These are phyloP conservation scores for Bugulina stolonifera DNA, from an alignment of 2,888 invertebrate genomes.

Conservation along the genomic window DNA sequence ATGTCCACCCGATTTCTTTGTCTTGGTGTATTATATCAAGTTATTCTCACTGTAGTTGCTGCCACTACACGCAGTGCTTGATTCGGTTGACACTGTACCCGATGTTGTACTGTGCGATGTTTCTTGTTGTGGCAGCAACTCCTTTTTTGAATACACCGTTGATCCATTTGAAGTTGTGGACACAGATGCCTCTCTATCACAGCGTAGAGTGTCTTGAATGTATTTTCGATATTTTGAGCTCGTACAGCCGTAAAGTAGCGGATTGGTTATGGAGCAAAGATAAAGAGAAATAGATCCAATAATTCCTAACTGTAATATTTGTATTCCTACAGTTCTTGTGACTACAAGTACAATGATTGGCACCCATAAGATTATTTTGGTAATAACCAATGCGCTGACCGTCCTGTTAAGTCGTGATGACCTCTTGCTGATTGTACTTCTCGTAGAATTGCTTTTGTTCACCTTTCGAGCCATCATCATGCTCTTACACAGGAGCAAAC, in stretches of 20 bases:
- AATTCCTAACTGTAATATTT: background rate
- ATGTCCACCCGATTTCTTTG: too few species aligned
- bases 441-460: background rate
- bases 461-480: background rate
- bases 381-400: background rate
- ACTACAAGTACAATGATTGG: background rate
- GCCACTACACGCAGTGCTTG: too few species aligned
- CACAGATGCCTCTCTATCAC: too few species aligned
- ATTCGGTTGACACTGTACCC: too few species aligned
- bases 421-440: background rate
- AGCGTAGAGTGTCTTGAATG: background rate
- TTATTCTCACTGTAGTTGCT: too few species aligned
- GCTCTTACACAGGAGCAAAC: slow-evolving; percentile 9
- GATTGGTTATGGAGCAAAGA: background rate
- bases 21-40: too few species aligned
- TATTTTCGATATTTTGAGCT: slow-evolving; percentile 11
- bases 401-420: background rate
- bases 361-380: slow-evolving; percentile 1
- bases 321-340: background rate
- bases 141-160: too few species aligned
- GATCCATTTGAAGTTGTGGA: too few species aligned
- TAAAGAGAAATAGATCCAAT: background rate
- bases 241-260: background rate
- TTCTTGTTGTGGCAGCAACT: too few species aligned
- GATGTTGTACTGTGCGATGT: too few species aligned